phyloP scores from a whole-genome alignment of 2,888 invertebrate genomes.

The Petrolisthes manimaculis region DNA sequence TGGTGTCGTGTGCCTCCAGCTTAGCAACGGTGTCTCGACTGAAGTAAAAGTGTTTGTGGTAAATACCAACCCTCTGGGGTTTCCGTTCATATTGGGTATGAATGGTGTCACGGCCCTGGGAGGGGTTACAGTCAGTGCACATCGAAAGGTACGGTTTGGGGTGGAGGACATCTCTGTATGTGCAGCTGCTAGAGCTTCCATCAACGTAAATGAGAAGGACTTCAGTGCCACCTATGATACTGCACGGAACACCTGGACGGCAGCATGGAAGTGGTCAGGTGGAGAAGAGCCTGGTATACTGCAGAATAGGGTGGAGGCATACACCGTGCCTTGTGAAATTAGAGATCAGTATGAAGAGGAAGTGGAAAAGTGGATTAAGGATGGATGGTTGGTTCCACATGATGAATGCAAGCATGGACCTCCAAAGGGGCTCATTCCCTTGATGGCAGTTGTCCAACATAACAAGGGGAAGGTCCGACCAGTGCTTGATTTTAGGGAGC shows the following conservation, averaged over 20 bases:
- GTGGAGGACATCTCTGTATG: constrained; percentile 4
- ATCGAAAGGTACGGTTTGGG: too few relatives aligned
- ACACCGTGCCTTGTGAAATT: background rate
- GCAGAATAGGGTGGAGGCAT: constrained; percentile 25
- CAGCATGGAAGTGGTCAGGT: constrained; percentile 34
- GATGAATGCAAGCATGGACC: constrained; percentile 21
- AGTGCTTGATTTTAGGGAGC: too few relatives aligned
- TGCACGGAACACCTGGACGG: constrained; percentile 13
- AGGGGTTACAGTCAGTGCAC: too few relatives aligned
- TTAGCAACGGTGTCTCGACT: too few relatives aligned
- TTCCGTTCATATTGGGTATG: too few relatives aligned
- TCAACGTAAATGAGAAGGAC: constrained; percentile 15
- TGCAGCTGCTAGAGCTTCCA: background rate
- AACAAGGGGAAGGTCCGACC: too few relatives aligned
- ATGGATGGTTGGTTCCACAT: constrained; percentile 30
- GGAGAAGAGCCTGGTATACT: constrained; percentile 24
- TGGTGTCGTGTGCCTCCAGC: too few relatives aligned
- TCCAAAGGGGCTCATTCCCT: too few relatives aligned
- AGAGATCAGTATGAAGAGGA: constrained; percentile 25
- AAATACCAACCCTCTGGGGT: too few relatives aligned
- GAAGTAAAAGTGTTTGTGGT: too few relatives aligned
- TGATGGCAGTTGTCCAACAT: too few relatives aligned
- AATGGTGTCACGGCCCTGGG: too few relatives aligned
- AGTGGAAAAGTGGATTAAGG: constrained; percentile 3
- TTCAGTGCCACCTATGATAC: constrained; percentile 25